Conservation (phyloP, 2,888 invertebrate genomes). For the Epinotia brunnichana region DNA sequence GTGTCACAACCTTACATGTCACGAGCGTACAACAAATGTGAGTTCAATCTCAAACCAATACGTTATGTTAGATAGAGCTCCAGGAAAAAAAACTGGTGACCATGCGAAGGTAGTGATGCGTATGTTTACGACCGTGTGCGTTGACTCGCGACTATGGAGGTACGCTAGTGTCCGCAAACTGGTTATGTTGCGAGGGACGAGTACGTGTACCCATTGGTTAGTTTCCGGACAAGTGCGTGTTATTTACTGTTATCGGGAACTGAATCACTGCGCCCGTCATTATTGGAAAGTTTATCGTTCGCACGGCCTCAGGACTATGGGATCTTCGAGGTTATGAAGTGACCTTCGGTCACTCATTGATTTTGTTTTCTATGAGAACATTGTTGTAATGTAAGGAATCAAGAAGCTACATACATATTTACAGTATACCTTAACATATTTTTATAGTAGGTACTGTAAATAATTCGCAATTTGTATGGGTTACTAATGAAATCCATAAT, state of each 20-base stretch:
- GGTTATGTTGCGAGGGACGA: constrained; percentile 18
- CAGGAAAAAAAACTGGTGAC: constrained; percentile 34
- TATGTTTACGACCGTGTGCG: constrained; percentile 51
- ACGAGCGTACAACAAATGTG: neutral
- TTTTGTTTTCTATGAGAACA: neutral
- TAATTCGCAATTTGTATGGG: no score
- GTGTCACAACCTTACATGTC: neutral
- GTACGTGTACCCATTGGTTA: constrained; percentile 12
- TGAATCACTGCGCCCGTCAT: constrained; percentile 38
- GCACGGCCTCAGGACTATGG: constrained; percentile 28
- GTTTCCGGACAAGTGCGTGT: constrained; percentile 51
- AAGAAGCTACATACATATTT: no score
- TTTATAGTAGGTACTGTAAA: no score
- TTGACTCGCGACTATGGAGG: constrained; percentile 48
- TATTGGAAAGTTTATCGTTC: constrained; percentile 41
- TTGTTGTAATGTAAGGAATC: no score
- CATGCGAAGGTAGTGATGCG: constrained; percentile 51
- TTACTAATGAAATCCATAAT: no score
- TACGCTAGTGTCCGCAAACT: neutral
- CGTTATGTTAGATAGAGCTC: neutral
- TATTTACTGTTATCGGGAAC: constrained; percentile 47
- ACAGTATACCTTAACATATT: no score
- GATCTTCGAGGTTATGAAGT: constrained; percentile 20
- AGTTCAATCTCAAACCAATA: neutral
- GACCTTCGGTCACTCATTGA: constrained; percentile 9